Evolutionary conservation across 2,888 invertebrate genomes (phyloP), one percentile per base, ranked within the genome.

Genomic region (Kuschelorhynchus macadamiae): DNA sequence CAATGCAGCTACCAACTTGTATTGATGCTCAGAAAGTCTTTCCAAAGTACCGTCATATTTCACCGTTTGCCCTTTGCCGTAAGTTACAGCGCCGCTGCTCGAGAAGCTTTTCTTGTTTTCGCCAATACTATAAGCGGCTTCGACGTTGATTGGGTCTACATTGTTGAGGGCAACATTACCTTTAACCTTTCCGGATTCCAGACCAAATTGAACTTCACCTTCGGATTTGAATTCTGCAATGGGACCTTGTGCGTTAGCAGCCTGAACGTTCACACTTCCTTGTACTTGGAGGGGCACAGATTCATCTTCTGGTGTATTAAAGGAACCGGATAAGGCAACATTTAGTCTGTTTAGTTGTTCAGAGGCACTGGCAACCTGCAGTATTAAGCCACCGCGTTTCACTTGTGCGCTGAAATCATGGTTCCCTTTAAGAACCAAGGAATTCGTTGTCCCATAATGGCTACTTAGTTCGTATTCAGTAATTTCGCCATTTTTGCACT

Each of bases 171-270:
- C 32, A 21, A 66, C 39, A 33, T 53, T 63, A 86, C 9, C 65
- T 42, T 60, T 56, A 0, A 62, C 7, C 42, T 89, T 88, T 77
- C 90, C 88, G 71, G 90, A 89, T 69, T 89, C 85, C 79, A 89
- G 89, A 20, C 90, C 89, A 50, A 89, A 80, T 73, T 89, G 89
- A 0, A 89, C 82, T 70, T 89, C 89, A 0, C 88, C 88, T 0
- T 89, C 87, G 47, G 88, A 86, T 76, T 89, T 90, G 60, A 89
- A 87, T 0, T 89, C 88, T 0, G 91, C 89, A 55, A 91, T 86
- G 4, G 88, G 33, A 1, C 87, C 59, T 30, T 65, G 39, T 17
- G 88, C 2, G 89, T 86, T 33, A 71, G 30, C 42, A 17, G 79
- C 76, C 36, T 77, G 80, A 4, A 82, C 41, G 21, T 53, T 66